A percentile compares a stretch with the other conserved stretches of the same genome.
phyloP scores from a whole-genome alignment of 2,888 invertebrate species.

The Baronia brevicornis region DNA sequence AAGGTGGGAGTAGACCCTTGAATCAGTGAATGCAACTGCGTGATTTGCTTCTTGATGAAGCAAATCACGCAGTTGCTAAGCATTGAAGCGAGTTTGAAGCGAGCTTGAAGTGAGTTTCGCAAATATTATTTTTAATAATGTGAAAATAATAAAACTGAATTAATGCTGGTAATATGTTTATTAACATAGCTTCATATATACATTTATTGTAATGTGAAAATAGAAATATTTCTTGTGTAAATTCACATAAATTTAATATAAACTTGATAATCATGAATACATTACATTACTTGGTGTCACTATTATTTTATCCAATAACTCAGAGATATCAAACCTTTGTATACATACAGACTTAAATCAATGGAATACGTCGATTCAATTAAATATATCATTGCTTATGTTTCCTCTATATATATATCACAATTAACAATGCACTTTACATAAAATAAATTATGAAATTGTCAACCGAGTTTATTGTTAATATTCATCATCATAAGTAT shows the following conservation, averaged over 20 bases:
- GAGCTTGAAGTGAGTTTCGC: too few relatives aligned
- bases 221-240: conserved; percentile 66
- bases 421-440: conserved; percentile 67
- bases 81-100: too few relatives aligned
- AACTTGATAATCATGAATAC: conserved; percentile 46
- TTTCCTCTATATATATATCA: conserved; percentile 62
- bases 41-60: too few relatives aligned
- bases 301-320: too few relatives aligned
- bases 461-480: conserved; percentile 62
- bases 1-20: too few relatives aligned
- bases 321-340: too few relatives aligned
- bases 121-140: too few relatives aligned
- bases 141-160: conserved; percentile 31
- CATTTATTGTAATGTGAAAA: conserved; percentile 69
- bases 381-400: conserved; percentile 42
- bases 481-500: conserved; percentile 46
- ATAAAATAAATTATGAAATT: conserved; percentile 73
- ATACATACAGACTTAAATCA: conserved; percentile 46
- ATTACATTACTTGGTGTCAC: conserved; percentile 56
- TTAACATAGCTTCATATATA: conserved; percentile 71
- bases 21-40: too few relatives aligned
- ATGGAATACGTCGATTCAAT: conserved; percentile 43
- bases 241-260: conserved; percentile 57
- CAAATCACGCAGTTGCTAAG: too few relatives aligned
- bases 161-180: conserved; percentile 68